Conservation (phyloP, 92 coral and sea anemone species). For the Heteractis magnifica region DNA sequence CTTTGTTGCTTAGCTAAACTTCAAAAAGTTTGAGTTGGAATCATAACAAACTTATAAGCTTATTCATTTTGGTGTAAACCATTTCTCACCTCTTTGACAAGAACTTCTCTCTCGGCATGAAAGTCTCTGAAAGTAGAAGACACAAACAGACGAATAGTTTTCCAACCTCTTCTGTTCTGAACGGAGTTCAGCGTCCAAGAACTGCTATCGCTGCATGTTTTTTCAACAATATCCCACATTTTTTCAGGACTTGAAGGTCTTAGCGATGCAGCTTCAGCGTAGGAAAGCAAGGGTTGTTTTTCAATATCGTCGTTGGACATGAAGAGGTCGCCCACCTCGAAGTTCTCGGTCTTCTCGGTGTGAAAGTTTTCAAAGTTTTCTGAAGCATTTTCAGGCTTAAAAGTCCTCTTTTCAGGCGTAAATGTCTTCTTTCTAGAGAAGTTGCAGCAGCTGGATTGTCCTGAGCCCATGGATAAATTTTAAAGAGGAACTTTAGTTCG, state of each 20-base stretch:
- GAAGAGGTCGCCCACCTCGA: not conserved
- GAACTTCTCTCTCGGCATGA: constrained; percentile 90
- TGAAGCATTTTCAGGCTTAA: not conserved
- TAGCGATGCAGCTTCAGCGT: constrained; percentile 90
- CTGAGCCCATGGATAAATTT: not conserved
- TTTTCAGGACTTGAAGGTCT: constrained; percentile 69
- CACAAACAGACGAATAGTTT: constrained; percentile 93
- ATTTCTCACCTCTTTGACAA: constrained; percentile 85
- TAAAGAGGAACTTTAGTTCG: not conserved
- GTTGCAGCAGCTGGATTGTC: not conserved
- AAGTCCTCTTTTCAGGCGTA: not conserved
- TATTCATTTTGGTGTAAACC: not conserved
- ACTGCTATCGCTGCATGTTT: constrained; percentile 60
- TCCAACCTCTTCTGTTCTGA: constrained; percentile 96
- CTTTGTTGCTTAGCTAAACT: not conserved
- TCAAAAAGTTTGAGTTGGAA: not conserved
- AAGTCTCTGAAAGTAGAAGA: constrained; percentile 98
- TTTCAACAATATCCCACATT: constrained; percentile 97
- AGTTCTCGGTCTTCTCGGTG: not conserved
- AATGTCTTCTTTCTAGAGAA: not conserved
- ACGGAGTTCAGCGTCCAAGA: constrained; percentile 82
- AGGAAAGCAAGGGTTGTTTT: constrained; percentile 51
- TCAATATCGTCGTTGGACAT: constrained; percentile 27
- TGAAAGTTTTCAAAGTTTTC: not conserved
- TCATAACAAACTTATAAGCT: not conserved